Evolutionary conservation across 2,888 invertebrate genomes (phyloP), one percentile per base, ranked within the genome.

Genomic region (Plutella xylostella): DNA sequence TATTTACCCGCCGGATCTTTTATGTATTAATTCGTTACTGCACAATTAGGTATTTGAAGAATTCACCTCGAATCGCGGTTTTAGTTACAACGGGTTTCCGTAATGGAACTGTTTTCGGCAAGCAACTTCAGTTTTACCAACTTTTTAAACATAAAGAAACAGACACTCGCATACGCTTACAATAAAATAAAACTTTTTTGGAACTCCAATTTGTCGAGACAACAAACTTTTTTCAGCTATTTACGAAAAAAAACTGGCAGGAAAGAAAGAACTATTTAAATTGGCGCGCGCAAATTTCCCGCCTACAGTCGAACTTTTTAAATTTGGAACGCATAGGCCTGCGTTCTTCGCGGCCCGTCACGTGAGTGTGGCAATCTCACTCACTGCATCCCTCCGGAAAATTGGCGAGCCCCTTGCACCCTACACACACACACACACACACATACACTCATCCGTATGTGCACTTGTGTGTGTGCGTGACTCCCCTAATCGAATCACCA

Each of bases 281-380:
- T n/a, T n/a, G n/a, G n/a, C n/a, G n/a, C n/a, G n/a, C n/a, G n/a
- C 51, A 55, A 51, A 51, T 41, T 50, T 54, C 47, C 48, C 51
- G 52, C 53, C 48, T 48, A 51, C 48, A 46, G 57, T 51, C 46
- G 54, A 54, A 42, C 28, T 42, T 59, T 70, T 66, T 53, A 56
- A 58, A 64, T 56, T 61, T 55, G n/a, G n/a, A 70, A 65, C 72
- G 76, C 72, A 66, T 68, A 72, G 67, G 71, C 75, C 55, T 70
- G 78, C 76, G 77, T 61, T 65, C 78, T 54, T 62, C 75, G 72
- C 79, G 78, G 59, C 77, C 71, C 60, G 70, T 61, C 72, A 74
- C 73, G 72, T 79, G 72, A 74, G 72, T 82, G 80, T 61, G 66
- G 68, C 68, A 69, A n/a, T 50, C 68, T 71, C 73, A 75, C 64